Percentiles rank a stretch among this genome's conserved stretches.
These are phyloP conservation scores for Cassiopea xamachana DNA, from an alignment of 30 jellyfish, hydroid and myxozoan species.

Conservation along the genomic window DNA sequence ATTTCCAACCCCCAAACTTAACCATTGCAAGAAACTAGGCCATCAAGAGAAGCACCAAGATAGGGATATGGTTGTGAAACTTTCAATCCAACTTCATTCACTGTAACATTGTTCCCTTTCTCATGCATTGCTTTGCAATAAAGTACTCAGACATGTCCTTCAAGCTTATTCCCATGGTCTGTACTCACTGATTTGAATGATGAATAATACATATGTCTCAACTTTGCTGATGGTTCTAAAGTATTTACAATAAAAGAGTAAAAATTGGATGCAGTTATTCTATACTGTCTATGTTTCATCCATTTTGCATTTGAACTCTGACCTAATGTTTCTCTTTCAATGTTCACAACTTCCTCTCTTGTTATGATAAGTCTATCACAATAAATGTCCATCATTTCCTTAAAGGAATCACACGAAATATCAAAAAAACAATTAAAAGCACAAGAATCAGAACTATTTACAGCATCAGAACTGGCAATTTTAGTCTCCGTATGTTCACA, in stretches of 20 bases:
- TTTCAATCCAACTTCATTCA: constrained; percentile 15
- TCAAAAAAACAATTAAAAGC: not conserved
- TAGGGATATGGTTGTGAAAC: not conserved
- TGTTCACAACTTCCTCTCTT: not conserved
- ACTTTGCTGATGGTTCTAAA: constrained; percentile 33
- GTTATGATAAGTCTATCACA: not conserved
- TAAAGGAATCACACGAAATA: not conserved
- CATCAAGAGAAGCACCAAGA: constrained; percentile 43
- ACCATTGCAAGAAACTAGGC: constrained; percentile 14
- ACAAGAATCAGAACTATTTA: not conserved
- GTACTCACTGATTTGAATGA: constrained; percentile 18
- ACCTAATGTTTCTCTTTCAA: constrained; percentile 1
- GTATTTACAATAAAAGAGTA: constrained; percentile 23
- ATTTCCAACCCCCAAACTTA: constrained; percentile 17
- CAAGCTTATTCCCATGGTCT: constrained; percentile 20
- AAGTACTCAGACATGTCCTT: constrained; percentile 9
- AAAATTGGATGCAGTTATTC: constrained; percentile 19
- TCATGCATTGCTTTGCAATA: constrained; percentile 2
- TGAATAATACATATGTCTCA: constrained; percentile 13
- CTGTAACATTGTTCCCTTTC: not conserved
- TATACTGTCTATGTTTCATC: constrained; percentile 12
- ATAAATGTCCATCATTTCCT: constrained; percentile 20
- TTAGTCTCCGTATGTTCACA: too few relatives aligned
- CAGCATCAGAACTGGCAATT: not conserved
- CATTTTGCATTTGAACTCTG: constrained; percentile 18